A percentile compares a stretch with the other conserved stretches of the same genome.
phyloP scores from a whole-genome alignment of 2,888 invertebrate species.

The Linhomoeus sp. region DNA sequence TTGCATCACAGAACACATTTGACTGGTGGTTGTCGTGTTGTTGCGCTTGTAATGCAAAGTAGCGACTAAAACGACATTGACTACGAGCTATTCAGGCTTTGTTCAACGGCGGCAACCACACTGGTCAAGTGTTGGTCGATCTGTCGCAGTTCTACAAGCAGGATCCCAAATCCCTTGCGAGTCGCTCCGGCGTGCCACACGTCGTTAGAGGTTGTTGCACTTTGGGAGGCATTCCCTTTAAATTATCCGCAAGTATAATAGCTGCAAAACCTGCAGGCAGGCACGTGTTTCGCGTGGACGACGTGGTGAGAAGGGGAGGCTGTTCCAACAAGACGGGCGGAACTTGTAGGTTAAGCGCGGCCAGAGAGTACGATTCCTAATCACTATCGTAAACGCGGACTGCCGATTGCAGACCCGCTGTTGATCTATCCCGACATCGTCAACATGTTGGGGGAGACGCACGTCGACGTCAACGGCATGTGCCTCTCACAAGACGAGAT shows the following conservation, averaged over 20 bases:
- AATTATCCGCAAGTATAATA: too few relatives aligned
- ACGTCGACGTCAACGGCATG: conserved; percentile 87
- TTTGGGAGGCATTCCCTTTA: too few relatives aligned
- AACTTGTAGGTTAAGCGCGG: conserved; percentile 24
- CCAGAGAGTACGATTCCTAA: too few relatives aligned
- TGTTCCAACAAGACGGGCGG: conserved; percentile 38
- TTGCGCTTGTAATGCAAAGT: too few relatives aligned
- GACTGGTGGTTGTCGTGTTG: too few relatives aligned
- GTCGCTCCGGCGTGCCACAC: conserved; percentile 25
- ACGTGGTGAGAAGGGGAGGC: conserved; percentile 72
- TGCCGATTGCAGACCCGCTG: conserved; percentile 17
- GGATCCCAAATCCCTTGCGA: conserved; percentile 21
- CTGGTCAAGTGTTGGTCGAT: conserved; percentile 23
- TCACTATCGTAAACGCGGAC: too few relatives aligned
- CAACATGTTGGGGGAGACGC: conserved; percentile 88
- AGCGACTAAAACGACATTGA: too few relatives aligned
- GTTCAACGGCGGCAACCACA: conserved; percentile 27
- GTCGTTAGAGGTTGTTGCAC: conserved; percentile 41
- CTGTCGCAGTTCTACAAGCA: conserved; percentile 23
- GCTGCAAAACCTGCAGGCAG: too few relatives aligned
- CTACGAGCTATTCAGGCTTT: conserved; percentile 27
- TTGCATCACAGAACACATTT: conserved; percentile 3
- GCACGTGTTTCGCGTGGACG: conserved; percentile 87
- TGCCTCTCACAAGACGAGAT: conserved; percentile 49
- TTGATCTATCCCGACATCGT: conserved; percentile 57